phyloP scores from a whole-genome alignment of 2,888 invertebrate species.

The Plebejus argus region DNA sequence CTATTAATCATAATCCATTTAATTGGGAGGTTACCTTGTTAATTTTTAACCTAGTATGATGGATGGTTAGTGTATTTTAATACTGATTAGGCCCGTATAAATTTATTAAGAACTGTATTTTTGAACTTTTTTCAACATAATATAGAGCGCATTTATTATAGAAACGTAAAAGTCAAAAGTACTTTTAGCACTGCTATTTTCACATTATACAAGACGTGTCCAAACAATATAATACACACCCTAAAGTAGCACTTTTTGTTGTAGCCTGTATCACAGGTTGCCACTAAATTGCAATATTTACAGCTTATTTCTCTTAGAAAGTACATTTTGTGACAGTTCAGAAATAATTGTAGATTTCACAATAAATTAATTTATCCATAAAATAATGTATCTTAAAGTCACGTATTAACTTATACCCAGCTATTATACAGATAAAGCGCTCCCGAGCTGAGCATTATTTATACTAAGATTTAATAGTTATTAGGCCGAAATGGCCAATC shows the following conservation, averaged over 20 bases:
- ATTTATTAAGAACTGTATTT: not conserved
- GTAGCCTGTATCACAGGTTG: too few species aligned
- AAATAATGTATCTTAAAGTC: not conserved
- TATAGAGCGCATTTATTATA: too few species aligned
- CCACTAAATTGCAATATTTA: too few species aligned
- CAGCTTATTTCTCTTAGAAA: too few species aligned
- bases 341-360: too few species aligned
- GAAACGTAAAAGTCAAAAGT: too few species aligned
- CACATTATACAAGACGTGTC: too few species aligned
- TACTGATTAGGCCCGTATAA: not conserved
- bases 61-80: not conserved
- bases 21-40: conserved; percentile 27
- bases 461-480: conserved; percentile 42
- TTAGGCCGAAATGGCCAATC: conserved; percentile 52
- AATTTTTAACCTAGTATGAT: not conserved
- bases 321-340: too few species aligned
- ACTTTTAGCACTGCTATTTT: too few species aligned
- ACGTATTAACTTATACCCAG: conserved; percentile 22
- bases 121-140: too few species aligned
- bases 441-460: conserved; percentile 47
- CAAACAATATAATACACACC: too few species aligned
- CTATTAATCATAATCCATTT: conserved; percentile 24
- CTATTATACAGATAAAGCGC: conserved; percentile 49
- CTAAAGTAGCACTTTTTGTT: too few species aligned
- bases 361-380: not conserved